phyloP scores from a whole-genome alignment of 1,140 invertebrate genomes.

The Caenorhabditis briggsae region DNA sequence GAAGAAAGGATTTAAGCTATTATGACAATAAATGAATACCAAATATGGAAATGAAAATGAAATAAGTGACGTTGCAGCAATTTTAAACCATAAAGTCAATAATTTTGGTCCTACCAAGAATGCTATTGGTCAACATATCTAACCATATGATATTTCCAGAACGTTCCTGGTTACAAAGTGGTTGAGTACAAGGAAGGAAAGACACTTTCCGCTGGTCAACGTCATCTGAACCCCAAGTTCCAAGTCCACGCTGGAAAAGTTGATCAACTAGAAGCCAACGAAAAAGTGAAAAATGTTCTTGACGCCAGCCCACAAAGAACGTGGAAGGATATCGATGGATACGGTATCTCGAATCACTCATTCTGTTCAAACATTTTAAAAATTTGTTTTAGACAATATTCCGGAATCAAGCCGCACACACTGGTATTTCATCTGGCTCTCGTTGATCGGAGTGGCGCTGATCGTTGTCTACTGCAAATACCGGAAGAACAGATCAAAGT shows the following conservation, averaged over 20 bases:
- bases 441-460: conserved; percentile 68
- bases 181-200: conserved; percentile 75
- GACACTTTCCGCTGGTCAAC: conserved; percentile 68
- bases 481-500: conserved; percentile 73
- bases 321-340: conserved; percentile 70
- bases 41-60: background rate
- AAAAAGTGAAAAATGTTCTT: conserved; percentile 63
- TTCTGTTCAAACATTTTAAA: background rate
- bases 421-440: conserved; percentile 70
- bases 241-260: conserved; percentile 65
- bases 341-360: conserved; percentile 29
- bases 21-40: too few relatives aligned
- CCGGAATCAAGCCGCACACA: conserved; percentile 63
- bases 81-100: background rate
- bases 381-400: conserved; percentile 21
- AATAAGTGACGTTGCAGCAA: background rate
- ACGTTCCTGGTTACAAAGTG: conserved; percentile 71
- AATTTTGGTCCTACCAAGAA: too few relatives aligned
- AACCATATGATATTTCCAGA: conserved; percentile 67
- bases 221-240: conserved; percentile 75
- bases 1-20: too few relatives aligned
- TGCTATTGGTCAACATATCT: too few relatives aligned
- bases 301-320: conserved; percentile 68
- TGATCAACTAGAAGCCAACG: conserved; percentile 74
- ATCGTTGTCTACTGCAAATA: conserved; percentile 74